Evolutionary conservation across 1,140 invertebrate species (phyloP).

Genomic region (Lucilia sericata): DNA sequence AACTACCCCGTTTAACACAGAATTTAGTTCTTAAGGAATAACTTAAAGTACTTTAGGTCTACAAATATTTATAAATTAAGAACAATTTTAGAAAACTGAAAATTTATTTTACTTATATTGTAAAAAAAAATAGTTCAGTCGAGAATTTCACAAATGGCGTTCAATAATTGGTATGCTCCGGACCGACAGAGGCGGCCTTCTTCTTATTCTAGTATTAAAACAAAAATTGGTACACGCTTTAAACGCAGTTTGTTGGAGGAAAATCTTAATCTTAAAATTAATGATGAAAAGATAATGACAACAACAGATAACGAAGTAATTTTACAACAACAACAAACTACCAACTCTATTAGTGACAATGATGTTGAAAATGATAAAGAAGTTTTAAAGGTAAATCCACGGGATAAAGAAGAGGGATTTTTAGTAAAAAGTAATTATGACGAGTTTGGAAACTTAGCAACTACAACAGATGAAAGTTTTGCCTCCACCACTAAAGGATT

Average conservation of each 20-base stretch:
- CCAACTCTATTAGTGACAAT: background rate
- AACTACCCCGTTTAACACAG: too few species aligned
- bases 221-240: too few species aligned
- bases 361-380: constrained; percentile 12
- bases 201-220: too few species aligned
- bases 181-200: too few species aligned
- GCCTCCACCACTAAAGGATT: background rate
- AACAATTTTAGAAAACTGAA: too few species aligned
- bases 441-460: background rate
- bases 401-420: background rate
- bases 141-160: too few species aligned
- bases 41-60: too few species aligned
- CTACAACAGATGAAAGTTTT: background rate
- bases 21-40: too few species aligned
- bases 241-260: constrained; percentile 53
- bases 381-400: background rate
- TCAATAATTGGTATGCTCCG: too few species aligned
- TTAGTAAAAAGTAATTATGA: constrained; percentile 25
- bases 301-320: background rate
- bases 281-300: background rate
- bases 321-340: too few species aligned
- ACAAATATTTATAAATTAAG: background rate
- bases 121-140: too few species aligned
- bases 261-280: constrained; percentile 52
- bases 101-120: too few species aligned